These are phyloP conservation scores for Otolemur crassicaudatus DNA, from an alignment of 2,797 vertebrate genomes.

Conservation along the genomic window DNA sequence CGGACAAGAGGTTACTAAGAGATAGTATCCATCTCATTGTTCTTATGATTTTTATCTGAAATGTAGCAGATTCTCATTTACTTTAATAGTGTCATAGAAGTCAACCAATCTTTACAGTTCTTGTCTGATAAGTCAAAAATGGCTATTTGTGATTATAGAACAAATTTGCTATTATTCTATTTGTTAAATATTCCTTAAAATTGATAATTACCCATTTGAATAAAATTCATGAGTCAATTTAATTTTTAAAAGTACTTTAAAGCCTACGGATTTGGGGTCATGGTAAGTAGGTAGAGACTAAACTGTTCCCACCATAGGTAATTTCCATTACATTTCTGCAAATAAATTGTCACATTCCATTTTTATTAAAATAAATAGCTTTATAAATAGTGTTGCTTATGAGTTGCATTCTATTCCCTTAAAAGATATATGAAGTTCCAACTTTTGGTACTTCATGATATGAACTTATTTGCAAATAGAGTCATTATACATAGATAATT, in stretches of 20 bases:
- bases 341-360: not conserved
- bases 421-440: not conserved
- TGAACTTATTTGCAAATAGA: not conserved
- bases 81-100: not conserved
- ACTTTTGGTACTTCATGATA: not conserved
- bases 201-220: not conserved
- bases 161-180: not conserved
- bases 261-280: not conserved
- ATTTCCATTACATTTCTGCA: not conserved
- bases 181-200: not conserved
- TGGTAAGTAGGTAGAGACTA: not conserved
- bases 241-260: not conserved
- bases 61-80: not conserved
- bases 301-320: not conserved
- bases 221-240: not conserved
- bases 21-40: not conserved
- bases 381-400: not conserved
- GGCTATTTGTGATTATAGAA: not conserved
- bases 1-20: not conserved
- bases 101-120: not conserved
- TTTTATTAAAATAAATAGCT: not conserved
- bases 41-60: not conserved
- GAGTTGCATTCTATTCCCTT: not conserved
- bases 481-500: not conserved
- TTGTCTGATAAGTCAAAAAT: not conserved